phyloP scores from a whole-genome alignment of 2,113 vertebrate species.

The Suncus etruscus region DNA sequence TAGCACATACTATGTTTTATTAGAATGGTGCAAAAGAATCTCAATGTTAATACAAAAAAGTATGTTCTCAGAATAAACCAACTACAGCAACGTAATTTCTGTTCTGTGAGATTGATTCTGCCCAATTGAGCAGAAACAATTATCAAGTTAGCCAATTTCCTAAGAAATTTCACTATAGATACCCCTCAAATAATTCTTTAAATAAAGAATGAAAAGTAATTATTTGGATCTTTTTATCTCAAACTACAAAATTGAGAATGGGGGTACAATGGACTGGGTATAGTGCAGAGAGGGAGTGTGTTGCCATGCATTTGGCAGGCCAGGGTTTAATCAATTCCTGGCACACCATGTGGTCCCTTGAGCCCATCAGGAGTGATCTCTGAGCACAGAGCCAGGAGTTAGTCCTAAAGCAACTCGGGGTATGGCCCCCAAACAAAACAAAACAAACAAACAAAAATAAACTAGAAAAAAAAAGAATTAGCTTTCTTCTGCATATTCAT shows the following conservation, averaged over 20 bases:
- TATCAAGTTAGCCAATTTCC: background rate
- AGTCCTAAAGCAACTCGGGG: no score
- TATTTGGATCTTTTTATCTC: background rate
- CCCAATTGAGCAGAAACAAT: background rate
- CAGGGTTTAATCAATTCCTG: no score
- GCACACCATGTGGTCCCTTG: no score
- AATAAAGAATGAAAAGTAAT: background rate
- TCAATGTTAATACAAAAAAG: background rate
- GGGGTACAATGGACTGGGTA: no score
- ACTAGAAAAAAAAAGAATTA: background rate
- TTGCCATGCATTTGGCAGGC: no score
- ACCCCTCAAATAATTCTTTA: background rate
- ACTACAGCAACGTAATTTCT: no score
- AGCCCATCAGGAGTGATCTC: no score
- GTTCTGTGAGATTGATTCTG: background rate
- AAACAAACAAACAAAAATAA: no score
- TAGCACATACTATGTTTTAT: background rate
- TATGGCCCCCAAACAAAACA: no score
- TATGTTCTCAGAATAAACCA: background rate
- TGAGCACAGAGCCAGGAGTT: no score
- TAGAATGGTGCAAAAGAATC: slow-evolving; percentile 19
- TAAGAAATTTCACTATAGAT: background rate
- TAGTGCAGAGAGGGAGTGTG: no score
- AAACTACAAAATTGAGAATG: slow-evolving; percentile 33
- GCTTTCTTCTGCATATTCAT: background rate